Base-by-base conservation (phyloP, 1,140 invertebrate genomes). In the Vanessa tameamea region DNA sequence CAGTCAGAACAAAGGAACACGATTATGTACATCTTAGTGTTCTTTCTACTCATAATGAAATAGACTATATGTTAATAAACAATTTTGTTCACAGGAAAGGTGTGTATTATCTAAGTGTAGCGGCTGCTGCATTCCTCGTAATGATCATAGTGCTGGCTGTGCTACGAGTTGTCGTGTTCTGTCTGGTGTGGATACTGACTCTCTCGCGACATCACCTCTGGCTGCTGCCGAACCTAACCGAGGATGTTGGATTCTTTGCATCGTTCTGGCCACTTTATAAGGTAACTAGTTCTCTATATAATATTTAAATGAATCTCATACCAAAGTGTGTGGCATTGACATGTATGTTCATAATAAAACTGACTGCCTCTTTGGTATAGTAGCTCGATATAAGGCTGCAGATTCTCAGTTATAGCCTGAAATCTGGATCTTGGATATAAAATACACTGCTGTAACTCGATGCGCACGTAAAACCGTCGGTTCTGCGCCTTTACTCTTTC, bases 251-350 rank as follows among this genome's bases (percentile, higher is more conserved):
- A 48, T 99, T 99, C 94, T 97, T 99, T 72, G 98, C 99, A 53
- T 99, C 98, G 1, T 99, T 99, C 93, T 98, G 97, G 96, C 99
- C 99, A 37, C 94, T 99, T 3, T 99, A 99, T 94, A 97, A 97
- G 90, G 97, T 97, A 91, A 91, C 83, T 87, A 70, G 23, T 47
- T 69, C 16, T 63, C 26, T 66, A 51, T 51, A 51, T 15, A 6
- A 15, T 12, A 5, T 51, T 12, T 51, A 51, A 51, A 15, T 51
- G 6, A 5, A 12, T 51, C 48, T 7, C 5, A 51, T 6, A 15
- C 1, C 13, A 13, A 15, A 51, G 12, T 51, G 6, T n/a, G 11
- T 43, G 37, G 37, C 37, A 9, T 43, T 8, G 2, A 31, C 2
- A 31, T 31, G 26, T 31, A 31, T 31, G 26, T 6, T 31, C 26